Evolutionary conservation across 2,797 vertebrate genomes (phyloP), one percentile per base, ranked within the genome.

Genomic region (Manis crassicaudata): DNA sequence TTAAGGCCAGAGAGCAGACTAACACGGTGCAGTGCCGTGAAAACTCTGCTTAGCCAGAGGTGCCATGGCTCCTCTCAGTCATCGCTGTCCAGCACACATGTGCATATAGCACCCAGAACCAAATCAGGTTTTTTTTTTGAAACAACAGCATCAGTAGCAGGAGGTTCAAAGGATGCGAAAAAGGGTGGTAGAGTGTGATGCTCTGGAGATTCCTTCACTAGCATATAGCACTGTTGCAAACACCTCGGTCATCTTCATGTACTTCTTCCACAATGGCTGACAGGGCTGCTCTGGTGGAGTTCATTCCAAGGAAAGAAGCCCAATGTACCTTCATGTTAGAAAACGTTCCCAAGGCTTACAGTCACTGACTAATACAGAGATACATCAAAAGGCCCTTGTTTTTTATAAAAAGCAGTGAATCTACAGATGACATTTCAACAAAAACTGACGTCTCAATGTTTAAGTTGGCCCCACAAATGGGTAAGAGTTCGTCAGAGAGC

Each of bases 371-470:
- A 90, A 89, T 79, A 37, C 90, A 85, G 56, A 95, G 27, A 93
- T 68, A 37, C 21, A 85, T 90, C 77, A 93, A 97, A 96, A 94
- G 37, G 43, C 37, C 90, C 95, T 95, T 97, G 72, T 82, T 96
- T 92, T 79, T 32, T 2, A 54, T 58, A 77, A 76, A 95, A 88
- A 88, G 35, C 17, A 94, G 63, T 92, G 72, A 92, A 67, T 93
- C 70, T 93, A 87, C 29, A 80, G 21, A 95, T 93, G 76, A 76
- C 80, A 96, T 94, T 93, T 97, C 90, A 93, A 87, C 65, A 54
- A 80, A 95, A 95, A 95, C n/a, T 93, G 80, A 93, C 1, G 0
- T 97, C 90, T 92, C 25, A 75, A 77, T 91, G 37, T 90, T 95
- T 93, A 95, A 95, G 94, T 67, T 91, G 56, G n/a, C 70, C 96